A percentile compares a stretch with the other conserved stretches of the same genome.
These are phyloP conservation scores for Sinocyclocheilus maitianheensis DNA, from an alignment of 2,113 vertebrate species.

Conservation along the genomic window DNA sequence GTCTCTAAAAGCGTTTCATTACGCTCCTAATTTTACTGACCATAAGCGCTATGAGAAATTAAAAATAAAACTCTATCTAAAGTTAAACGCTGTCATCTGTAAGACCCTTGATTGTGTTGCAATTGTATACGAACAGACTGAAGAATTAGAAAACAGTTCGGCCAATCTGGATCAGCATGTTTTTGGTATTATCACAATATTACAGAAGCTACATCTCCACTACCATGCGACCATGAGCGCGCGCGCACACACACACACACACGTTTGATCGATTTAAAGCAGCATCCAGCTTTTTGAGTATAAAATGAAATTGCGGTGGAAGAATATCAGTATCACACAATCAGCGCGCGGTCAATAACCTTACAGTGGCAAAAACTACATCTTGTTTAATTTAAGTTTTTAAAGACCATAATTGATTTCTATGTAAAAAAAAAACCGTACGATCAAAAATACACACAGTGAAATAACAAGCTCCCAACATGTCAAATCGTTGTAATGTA, in stretches of 20 bases:
- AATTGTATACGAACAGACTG: neutral
- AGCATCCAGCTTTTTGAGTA: neutral
- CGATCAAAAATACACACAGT: neutral
- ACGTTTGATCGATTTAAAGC: neutral
- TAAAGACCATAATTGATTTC: neutral
- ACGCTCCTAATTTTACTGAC: neutral
- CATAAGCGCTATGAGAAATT: neutral
- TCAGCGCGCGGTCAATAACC: neutral
- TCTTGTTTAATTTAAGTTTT: neutral
- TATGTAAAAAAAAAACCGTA: neutral
- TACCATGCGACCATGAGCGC: neutral
- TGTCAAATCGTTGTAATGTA: neutral
- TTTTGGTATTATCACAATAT: neutral
- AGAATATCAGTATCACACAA: neutral
- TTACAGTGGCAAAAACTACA: neutral
- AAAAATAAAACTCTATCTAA: neutral
- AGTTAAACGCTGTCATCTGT: neutral
- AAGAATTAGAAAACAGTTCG: neutral
- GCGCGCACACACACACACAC: neutral
- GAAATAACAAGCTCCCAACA: constrained; percentile 7
- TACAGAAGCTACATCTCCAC: neutral
- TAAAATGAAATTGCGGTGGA: neutral
- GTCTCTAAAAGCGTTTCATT: neutral
- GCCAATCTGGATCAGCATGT: neutral
- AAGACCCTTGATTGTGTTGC: neutral